These are phyloP conservation scores for Orthonevra nobilis DNA, from an alignment of 2,888 invertebrate species.

Conservation along the genomic window DNA sequence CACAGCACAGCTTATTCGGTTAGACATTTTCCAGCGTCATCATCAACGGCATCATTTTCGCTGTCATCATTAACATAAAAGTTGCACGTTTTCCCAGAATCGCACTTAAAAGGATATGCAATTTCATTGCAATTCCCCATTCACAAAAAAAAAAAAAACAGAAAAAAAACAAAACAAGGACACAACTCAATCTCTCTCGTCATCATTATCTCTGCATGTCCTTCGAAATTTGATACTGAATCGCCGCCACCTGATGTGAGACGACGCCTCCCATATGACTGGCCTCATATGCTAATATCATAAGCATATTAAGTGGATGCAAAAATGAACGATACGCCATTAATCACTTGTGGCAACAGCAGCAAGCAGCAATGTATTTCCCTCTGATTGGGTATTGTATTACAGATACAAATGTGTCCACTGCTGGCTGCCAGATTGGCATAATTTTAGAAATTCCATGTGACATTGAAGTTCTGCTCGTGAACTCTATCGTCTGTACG, in stretches of 20 bases:
- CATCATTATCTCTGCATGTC: slow-evolving; percentile 17
- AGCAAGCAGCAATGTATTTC: not conserved
- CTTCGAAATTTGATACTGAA: slow-evolving; percentile 13
- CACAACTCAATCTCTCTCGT: slow-evolving; percentile 14
- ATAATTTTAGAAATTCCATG: slow-evolving; percentile 45
- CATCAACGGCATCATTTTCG: slow-evolving; percentile 34
- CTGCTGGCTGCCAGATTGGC: not conserved
- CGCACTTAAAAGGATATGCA: slow-evolving; percentile 15
- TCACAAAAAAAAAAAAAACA: not conserved
- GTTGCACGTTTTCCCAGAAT: slow-evolving; percentile 39
- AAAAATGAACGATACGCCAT: slow-evolving; percentile 35
- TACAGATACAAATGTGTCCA: slow-evolving; percentile 19
- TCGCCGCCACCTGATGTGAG: slow-evolving; percentile 17
- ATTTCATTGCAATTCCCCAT: slow-evolving; percentile 27
- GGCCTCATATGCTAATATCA: not conserved
- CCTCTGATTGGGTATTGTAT: slow-evolving; percentile 46
- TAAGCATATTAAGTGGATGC: slow-evolving; percentile 20
- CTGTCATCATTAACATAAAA: slow-evolving; percentile 55
- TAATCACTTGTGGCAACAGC: slow-evolving; percentile 23
- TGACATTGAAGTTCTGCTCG: slow-evolving; percentile 20
- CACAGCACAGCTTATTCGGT: slow-evolving; percentile 36
- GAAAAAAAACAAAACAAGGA: not conserved
- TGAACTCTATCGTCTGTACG: not conserved
- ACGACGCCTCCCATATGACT: not conserved
- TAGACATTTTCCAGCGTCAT: slow-evolving; percentile 64